phyloP scores from a whole-genome alignment of 2,888 invertebrate genomes.

The Tenodera sinensis region DNA sequence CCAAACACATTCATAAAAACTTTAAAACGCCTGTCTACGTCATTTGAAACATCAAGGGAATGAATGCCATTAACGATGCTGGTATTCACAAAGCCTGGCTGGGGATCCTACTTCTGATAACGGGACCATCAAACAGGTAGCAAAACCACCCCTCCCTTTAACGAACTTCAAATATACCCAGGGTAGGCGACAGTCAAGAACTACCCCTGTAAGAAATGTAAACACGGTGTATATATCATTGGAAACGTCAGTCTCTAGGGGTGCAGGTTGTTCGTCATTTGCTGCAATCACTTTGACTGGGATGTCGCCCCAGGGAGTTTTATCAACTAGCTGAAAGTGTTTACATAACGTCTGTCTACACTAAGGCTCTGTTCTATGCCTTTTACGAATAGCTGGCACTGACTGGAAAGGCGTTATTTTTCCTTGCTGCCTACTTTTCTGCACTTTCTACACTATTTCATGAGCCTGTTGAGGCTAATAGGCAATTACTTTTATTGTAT shows the following conservation, averaged over 20 bases:
- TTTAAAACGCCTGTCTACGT: neutral
- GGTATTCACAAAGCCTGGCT: neutral
- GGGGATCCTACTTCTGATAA: neutral
- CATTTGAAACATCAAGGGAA: neutral
- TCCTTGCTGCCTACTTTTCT: too few species aligned
- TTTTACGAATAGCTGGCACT: too few species aligned
- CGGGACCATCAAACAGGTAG: neutral
- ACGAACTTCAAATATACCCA: neutral
- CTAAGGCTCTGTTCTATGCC: neutral
- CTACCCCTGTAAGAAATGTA: neutral
- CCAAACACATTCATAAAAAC: neutral
- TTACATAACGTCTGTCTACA: neutral
- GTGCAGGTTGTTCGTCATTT: neutral
- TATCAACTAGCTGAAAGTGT: neutral
- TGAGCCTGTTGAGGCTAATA: too few species aligned
- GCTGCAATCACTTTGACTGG: neutral
- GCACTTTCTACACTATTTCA: too few species aligned
- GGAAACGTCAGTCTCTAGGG: neutral
- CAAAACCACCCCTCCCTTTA: neutral
- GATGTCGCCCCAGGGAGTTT: neutral
- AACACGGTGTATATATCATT: neutral
- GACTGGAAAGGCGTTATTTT: too few species aligned
- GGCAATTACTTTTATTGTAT: too few species aligned
- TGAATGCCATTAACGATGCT: neutral
- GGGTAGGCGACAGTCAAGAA: neutral